Base-by-base conservation (phyloP, 2,888 invertebrate species). In the Hoplodrina ambigua region DNA sequence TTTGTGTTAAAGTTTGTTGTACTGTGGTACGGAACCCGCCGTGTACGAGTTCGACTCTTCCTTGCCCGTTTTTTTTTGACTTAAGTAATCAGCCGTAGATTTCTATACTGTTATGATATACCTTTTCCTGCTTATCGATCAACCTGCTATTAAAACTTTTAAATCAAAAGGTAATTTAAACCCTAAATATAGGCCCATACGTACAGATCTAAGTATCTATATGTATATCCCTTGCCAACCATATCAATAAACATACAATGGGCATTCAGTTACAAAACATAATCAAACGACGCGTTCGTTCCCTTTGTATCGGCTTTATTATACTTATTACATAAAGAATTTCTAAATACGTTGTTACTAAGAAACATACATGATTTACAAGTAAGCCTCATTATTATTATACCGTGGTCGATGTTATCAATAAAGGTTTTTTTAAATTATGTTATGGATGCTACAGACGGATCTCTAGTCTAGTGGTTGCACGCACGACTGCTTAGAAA, bases 261-360 rank as follows among this genome's bases (percentile, higher is more conserved):
- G n/a, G 46, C 37, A 20, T 67, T 46, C 33, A 37, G 41, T 68
- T 49, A 74, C 74, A 52, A 68, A 57, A 65, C 54, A 41, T 70
- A 52, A 77, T 61, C 63, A 78, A 77, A 68, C 50, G 15, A 19
- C 5, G n/a, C 63, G 53, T 78, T 68, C 68, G 63, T 78, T 67
- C 50, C 44, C 60, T 60, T 64, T 78, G 60, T 54, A 67, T 57
- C 1, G 30, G 54, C 53, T 64, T 68, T 57, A 25, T 64, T 46
- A 46, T 46, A 46, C 46, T 8, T 46, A 60, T 50, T 30, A 50
- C 25, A 25, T 50, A 68, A 70, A 66, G 66, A 64, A 46, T 68
- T 68, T 15, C 19, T 62, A 44, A 37, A 71, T 15, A 17, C 30
- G 15, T 52, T 59, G 44, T 72, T 71, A 44, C 33, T 33, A 71